phyloP scores from a whole-genome alignment of 1,140 invertebrate genomes.

The Drosophila kohkoa region DNA sequence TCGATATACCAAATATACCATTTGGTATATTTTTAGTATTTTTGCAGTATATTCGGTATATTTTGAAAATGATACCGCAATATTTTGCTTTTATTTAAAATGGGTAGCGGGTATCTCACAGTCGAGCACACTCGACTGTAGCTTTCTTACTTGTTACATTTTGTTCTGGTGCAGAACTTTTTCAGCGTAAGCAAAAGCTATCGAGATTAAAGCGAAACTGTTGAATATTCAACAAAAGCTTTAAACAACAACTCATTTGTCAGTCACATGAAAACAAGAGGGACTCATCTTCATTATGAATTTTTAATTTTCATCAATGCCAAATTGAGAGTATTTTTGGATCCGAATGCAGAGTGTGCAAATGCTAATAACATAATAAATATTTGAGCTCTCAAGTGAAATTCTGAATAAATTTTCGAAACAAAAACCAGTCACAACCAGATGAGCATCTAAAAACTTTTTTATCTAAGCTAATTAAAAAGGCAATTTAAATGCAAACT shows the following conservation, averaged over 20 bases:
- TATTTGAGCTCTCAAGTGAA: slow-evolving; percentile 29
- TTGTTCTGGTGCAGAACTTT: slow-evolving; percentile 40
- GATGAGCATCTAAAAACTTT: slow-evolving; percentile 46
- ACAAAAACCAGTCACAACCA: slow-evolving; percentile 27
- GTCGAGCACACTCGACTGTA: too few relatives aligned
- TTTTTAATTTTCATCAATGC: slow-evolving; percentile 49
- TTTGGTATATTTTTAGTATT: too few relatives aligned
- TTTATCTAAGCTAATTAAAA: slow-evolving; percentile 67
- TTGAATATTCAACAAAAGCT: slow-evolving; percentile 23
- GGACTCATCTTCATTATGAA: slow-evolving; percentile 30
- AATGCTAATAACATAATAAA: slow-evolving; percentile 48
- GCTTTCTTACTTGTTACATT: too few relatives aligned
- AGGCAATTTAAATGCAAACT: slow-evolving; percentile 68
- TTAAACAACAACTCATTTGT: slow-evolving; percentile 44
- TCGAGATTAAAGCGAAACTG: slow-evolving; percentile 39
- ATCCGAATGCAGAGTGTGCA: slow-evolving; percentile 5
- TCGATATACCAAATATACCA: too few relatives aligned
- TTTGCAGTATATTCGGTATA: too few relatives aligned
- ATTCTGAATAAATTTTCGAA: slow-evolving; percentile 37
- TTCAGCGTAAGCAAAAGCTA: slow-evolving; percentile 18
- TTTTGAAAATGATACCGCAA: too few relatives aligned
- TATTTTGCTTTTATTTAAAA: too few relatives aligned
- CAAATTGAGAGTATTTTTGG: slow-evolving; percentile 22
- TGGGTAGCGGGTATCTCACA: too few relatives aligned
- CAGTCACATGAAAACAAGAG: slow-evolving; percentile 15